phyloP scores from a whole-genome alignment of 2,888 invertebrate genomes.

The Acleris cristana region DNA sequence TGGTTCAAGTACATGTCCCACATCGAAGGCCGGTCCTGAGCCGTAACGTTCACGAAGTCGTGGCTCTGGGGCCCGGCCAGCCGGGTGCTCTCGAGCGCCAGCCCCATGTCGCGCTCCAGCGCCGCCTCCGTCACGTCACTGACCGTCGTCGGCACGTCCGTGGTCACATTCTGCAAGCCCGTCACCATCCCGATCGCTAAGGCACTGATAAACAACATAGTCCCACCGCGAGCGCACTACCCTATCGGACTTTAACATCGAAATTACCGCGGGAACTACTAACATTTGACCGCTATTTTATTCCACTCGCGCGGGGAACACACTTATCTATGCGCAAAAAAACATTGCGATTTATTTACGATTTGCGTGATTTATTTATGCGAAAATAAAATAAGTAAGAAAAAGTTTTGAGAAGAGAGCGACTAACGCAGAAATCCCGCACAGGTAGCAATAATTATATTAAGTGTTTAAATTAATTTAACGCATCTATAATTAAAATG shows the following conservation, averaged over 20 bases:
- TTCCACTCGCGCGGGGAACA: conserved; percentile 49
- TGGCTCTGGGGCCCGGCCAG: conserved; percentile 55
- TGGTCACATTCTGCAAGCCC: conserved; percentile 75
- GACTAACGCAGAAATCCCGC: conserved; percentile 28
- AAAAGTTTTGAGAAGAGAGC: conserved; percentile 27
- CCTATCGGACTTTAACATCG: conserved; percentile 63
- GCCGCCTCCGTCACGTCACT: conserved; percentile 68
- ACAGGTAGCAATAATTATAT: conserved; percentile 19
- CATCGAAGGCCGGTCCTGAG: conserved; percentile 75
- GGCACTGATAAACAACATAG: conserved; percentile 81
- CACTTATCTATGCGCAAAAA: conserved; percentile 38
- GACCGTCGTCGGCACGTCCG: conserved; percentile 65
- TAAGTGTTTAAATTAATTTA: conserved; percentile 38
- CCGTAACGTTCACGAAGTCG: conserved; percentile 74
- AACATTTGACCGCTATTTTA: conserved; percentile 67
- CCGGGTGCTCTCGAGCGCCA: conserved; percentile 65
- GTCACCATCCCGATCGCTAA: conserved; percentile 77
- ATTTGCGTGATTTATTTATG: conserved; percentile 35
- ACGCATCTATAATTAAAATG: conserved; percentile 51
- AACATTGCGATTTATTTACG: conserved; percentile 36
- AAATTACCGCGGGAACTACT: conserved; percentile 59
- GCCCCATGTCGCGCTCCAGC: conserved; percentile 68
- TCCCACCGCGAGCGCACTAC: conserved; percentile 66
- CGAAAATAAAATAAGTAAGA: conserved; percentile 31
- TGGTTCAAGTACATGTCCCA: conserved; percentile 82